A percentile compares a stretch with the other conserved stretches of the same genome.
These are phyloP conservation scores for Urocitellus parryii DNA, from an alignment of 2,113 vertebrate species.

Conservation along the genomic window DNA sequence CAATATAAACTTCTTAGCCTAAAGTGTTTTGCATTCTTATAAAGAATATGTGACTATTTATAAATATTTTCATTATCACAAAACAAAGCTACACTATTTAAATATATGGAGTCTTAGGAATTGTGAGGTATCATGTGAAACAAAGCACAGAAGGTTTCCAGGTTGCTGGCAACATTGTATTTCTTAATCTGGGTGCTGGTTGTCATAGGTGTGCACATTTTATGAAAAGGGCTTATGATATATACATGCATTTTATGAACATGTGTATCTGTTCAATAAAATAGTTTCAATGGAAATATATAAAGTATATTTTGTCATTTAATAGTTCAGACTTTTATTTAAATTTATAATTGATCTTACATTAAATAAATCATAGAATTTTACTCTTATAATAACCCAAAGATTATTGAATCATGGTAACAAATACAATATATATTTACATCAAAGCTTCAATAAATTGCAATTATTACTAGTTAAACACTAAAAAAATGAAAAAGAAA, in stretches of 20 bases:
- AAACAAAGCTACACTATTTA: neutral
- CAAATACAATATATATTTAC: neutral
- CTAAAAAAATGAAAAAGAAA: neutral
- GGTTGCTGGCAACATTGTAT: neutral
- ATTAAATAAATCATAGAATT: neutral
- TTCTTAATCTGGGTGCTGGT: neutral
- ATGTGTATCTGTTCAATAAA: neutral
- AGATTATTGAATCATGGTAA: neutral
- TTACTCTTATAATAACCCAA: neutral
- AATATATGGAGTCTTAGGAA: no score
- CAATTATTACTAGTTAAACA: neutral
- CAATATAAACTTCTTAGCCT: neutral
- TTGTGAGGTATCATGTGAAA: neutral
- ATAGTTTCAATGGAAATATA: neutral
- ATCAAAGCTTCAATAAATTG: neutral
- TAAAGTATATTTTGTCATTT: neutral
- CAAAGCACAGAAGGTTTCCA: neutral
- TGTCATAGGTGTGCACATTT: neutral
- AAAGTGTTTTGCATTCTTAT: neutral
- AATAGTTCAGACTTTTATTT: neutral
- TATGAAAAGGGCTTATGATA: neutral
- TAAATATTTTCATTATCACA: neutral
- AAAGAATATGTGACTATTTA: neutral
- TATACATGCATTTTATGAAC: neutral
- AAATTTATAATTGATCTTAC: slow-evolving; percentile 46